Percentiles rank a stretch among this genome's conserved stretches.
Conservation (phyloP, 1,140 invertebrate genomes). For the Drosophila carrolli region DNA sequence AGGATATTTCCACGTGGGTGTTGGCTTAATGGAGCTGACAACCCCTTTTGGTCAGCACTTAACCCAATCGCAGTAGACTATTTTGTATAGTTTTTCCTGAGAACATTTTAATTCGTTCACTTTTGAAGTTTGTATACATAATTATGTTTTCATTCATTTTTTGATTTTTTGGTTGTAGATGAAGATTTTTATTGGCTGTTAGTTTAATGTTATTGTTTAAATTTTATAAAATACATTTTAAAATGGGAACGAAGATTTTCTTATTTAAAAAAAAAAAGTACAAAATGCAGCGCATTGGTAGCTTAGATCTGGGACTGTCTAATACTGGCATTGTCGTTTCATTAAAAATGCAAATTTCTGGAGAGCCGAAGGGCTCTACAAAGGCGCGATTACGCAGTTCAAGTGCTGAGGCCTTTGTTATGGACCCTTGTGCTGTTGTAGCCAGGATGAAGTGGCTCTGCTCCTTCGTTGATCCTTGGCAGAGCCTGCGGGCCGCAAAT, state of each 20-base stretch:
- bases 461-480: neutral
- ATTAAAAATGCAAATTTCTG: slow-evolving; percentile 76
- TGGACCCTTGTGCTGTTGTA: slow-evolving; percentile 17
- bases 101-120: neutral
- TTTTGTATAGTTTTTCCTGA: neutral
- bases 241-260: neutral
- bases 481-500: slow-evolving; percentile 26
- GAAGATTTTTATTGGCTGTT: too few relatives aligned
- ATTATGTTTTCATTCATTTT: too few relatives aligned
- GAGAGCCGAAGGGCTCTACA: slow-evolving; percentile 58
- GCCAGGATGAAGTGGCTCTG: slow-evolving; percentile 6
- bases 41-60: neutral
- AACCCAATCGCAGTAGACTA: neutral
- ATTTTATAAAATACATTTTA: too few relatives aligned
- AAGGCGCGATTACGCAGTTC: slow-evolving; percentile 73
- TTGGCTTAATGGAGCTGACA: slow-evolving; percentile 13
- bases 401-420: slow-evolving; percentile 56
- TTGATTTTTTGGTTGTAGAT: too few relatives aligned
- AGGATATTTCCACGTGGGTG: slow-evolving; percentile 4
- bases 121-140: too few relatives aligned
- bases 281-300: neutral
- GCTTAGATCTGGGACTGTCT: neutral
- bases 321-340: slow-evolving; percentile 46
- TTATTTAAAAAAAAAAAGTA: neutral
- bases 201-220: too few relatives aligned